Base-by-base conservation (phyloP, 2,797 vertebrate genomes). In the Cephalopachus bancanus region DNA sequence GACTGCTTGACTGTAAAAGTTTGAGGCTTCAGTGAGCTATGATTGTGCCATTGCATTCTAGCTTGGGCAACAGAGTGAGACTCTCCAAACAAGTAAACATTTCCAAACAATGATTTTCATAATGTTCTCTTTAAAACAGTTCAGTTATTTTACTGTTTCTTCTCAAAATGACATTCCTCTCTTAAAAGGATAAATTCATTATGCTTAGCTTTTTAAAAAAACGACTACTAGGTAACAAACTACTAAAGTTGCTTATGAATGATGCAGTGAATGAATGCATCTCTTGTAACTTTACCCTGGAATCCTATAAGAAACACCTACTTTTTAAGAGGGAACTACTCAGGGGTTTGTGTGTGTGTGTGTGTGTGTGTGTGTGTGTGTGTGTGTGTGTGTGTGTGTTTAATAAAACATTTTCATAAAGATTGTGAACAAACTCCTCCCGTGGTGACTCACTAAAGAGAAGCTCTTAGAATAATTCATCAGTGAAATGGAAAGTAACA, bases 231-330 rank as follows among this genome's bases (percentile, higher is more conserved):
- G 15, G 59, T 74, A 92, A 33, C 24, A 86, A 1, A 79, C 19
- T 85, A 88, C 7, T 79, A 20, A 71, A 84, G 51, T 83, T 78
- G 19, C 69, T 22, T 80, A 83, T 88, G 53, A 97, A 95, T 71
- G 91, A 69, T 64, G 10, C 44, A 93, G 67, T 55, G 74, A 92
- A 93, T 65, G 71, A 86, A 76, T 80, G 88, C 80, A 64, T 84
- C 51, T 89, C 51, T 85, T 67, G 19, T 62, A 75, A 96, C 15
- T 64, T 81, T 80, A 89, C 44, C 57, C 67, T 85, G 49, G 83
- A 79, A 74, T 84, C 65, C 62, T 85, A 72, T 95, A 93, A 67
- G 87, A 74, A 96, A 92, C 78, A 97, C 85, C 69, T 93, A 79
- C 83, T 89, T 53, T 57, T 87, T 91, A 81, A 81, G 83, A 96